Base-by-base conservation (phyloP, 2,797 vertebrate species). In the Sparidentex hasta region DNA sequence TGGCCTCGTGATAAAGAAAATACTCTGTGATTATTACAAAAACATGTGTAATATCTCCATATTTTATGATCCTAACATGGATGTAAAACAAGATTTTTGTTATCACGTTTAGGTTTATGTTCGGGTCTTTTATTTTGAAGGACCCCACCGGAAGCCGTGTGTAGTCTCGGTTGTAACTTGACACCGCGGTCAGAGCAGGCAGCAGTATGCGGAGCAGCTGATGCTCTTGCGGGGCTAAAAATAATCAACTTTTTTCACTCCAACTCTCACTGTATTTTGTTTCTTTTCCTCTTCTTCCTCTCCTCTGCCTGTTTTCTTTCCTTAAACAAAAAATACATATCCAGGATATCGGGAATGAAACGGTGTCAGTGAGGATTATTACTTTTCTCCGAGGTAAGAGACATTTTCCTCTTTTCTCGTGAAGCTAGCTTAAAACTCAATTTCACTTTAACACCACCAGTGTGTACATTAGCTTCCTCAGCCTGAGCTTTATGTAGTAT, bases 181-280 rank as follows among this genome's bases (percentile, higher is more conserved):
- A 68, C 52, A 0, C 3, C 2, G 0, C 1, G 25, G 2, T 11
- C 72, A 29, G 54, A 48, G 66, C 47, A 18, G 76, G 65, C 85
- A 68, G 87, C 80, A 76, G 80, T 76, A 78, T 86, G 92, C 74
- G 57, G 91, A 87, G 91, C 94, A 95, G 94, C 94, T 95, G 95
- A 95, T 89, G 74, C 83, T 68, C 65, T n/a, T 52, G 52, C 67
- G 23, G 43, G 72, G 90, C 95, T 95, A 95, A 96, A 96, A 96
- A 96, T 96, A 96, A 93, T 93, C 90, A 72, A 77, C 80, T 74
- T 83, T 88, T 47, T 66, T 65, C 75, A 62, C 74, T 74, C 20
- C 66, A 65, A 8, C 65, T 83, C 73, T 65, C 57, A 66, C 69
- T 51, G 44, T 65, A 76, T 78, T 80, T 68, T 25, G 43, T 82